Evolutionary conservation across 1,140 invertebrate genomes (phyloP), one percentile per base, ranked within the genome.

Genomic region (Lordiphosa collinella): DNA sequence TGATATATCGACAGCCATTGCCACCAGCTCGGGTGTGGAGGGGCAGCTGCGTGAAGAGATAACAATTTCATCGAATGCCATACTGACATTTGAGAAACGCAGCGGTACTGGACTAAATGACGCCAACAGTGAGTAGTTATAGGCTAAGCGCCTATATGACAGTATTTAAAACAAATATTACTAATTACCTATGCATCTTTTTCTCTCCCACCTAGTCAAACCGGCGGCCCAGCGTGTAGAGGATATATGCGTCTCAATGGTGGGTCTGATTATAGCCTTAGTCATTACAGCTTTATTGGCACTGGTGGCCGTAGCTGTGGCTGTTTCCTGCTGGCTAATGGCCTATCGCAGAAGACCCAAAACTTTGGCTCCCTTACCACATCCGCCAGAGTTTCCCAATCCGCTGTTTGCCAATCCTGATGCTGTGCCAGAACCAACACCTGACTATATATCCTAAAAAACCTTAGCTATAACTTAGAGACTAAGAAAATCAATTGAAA

Each of bases 321-420:
- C 96, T 38, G 96, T 98, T 14, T 97, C 96, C 34, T 98, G 96
- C 89, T 98, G 96, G 96, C 91, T 98, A 40, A 96, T 98, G 92
- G 96, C 96, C 56, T 97, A 97, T 90, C 91, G 96, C 73, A 92
- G 96, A 62, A 92, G 95, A 75, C 95, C 95, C 43, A 95, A 96
- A 78, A 92, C 93, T 43, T 92, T 94, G 53, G 96, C 96, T 43
- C 96, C 96, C 57, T 91, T 98, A 82, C 96, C 96, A 64, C 96
- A 98, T 91, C 96, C 96, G 47, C 94, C 96, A 63, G 96, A 98
- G 90, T 97, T 98, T 90, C 96, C 96, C 47, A 98, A 98, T 89
- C 96, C 96, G 47, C 91, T 98, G 67, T 97, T 97, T 90, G 95
- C 96, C 78, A 96, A 95, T 75, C 94, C 92, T 74, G 93, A 94